Percentiles rank a stretch among this genome's conserved stretches.
phyloP scores from a whole-genome alignment of 2,113 vertebrate species.

The Sinocyclocheilus grahami region DNA sequence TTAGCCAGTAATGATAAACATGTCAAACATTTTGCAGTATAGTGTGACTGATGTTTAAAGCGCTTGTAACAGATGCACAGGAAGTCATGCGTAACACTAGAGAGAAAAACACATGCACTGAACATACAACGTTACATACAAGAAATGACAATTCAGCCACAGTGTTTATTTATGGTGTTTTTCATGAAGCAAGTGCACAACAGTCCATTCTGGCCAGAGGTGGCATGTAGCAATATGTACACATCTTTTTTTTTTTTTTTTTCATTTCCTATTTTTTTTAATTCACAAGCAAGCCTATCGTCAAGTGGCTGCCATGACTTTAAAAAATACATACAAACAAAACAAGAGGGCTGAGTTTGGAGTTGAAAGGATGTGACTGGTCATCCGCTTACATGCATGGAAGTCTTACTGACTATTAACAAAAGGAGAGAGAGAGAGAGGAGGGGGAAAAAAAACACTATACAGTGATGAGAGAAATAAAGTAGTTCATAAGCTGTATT shows the following conservation, averaged over 20 bases:
- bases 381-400: conserved; percentile 94
- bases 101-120: not conserved
- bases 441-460: conserved; percentile 54
- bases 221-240: conserved; percentile 97
- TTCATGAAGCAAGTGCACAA: conserved; percentile 98
- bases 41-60: not conserved
- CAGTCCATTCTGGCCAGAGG: conserved; percentile 93
- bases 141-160: conserved; percentile 81
- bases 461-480: not conserved
- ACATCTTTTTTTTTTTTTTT: conserved; percentile 51
- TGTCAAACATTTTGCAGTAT: not conserved
- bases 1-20: not conserved
- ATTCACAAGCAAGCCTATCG: conserved; percentile 31
- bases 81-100: not conserved
- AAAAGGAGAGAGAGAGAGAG: conserved; percentile 79
- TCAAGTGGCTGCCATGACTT: conserved; percentile 82
- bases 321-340: conserved; percentile 83
- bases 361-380: conserved; percentile 82
- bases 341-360: conserved; percentile 85
- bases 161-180: conserved; percentile 99
- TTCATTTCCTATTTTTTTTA: not conserved
- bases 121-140: not conserved
- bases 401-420: conserved; percentile 86
- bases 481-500: conserved; percentile 81
- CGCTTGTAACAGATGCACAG: not conserved